Evolutionary conservation across 2,888 invertebrate genomes (phyloP), one percentile per base, ranked within the genome.

Genomic region (Galerucella pusilla): DNA sequence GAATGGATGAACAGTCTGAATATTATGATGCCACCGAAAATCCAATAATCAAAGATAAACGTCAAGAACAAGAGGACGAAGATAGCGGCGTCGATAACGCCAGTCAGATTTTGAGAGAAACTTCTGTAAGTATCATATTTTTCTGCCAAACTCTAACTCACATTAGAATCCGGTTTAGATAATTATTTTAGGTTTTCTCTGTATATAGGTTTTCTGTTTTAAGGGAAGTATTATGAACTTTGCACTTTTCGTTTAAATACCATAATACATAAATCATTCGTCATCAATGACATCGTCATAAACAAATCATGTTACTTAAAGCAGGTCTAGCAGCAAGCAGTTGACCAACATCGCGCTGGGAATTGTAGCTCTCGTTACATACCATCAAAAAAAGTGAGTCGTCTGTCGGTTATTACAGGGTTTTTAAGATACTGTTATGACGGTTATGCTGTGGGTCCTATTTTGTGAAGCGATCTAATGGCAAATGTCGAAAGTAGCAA

Each of bases 1-100:
- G 92, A 81, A 89, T 90, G 78, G 94, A 94, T 72, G 95, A 95
- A 76, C 90, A 92, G 9, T 94, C 95, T 9, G 89, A 94, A 16
- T 95, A 95, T 87, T 95, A 94, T 85, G 95, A 95, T 88, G 94
- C 94, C 4, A 92, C 94, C 1, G 94, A 94, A 80, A 93, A 92
- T 83, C 86, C 87, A 42, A 80, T 84, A 14, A 75, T 84, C 72
- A 86, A 85, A 78, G 86, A 87, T 79, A 88, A 87, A 80, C 81
- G 84, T n/a, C 83, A 83, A 25, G 87, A 87, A 25, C 84, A 84
- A 74, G 88, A 88, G 68, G 87, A 88, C 77, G 87, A 87, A 69
- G 88, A 88, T 73, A 87, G 87, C 76, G 88, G 88, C 20, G 87
- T 88, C 0, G 88, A 88, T 79, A 88, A 88, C 78, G 87, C 87